Base-by-base conservation (phyloP, 2,113 vertebrate genomes). In the Raja brachyura region DNA sequence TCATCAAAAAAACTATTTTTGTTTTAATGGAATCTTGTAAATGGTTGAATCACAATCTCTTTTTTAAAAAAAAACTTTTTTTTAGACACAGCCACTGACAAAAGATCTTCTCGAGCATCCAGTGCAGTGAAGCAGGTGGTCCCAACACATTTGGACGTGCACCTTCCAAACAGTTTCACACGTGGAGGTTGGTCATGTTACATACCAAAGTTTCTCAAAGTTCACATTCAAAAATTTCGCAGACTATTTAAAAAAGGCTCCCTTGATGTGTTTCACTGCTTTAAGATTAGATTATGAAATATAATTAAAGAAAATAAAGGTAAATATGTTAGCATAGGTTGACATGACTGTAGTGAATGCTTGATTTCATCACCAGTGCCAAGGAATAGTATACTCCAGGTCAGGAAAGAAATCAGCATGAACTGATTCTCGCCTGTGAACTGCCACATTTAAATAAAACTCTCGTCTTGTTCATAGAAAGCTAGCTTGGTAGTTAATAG, bases 161-260 rank as follows among this genome's bases (percentile, higher is more conserved):
- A 98, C 94, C 98, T 98, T 94, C 97, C 98, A 96, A 99, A 96
- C 97, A 99, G 98, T 97, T 99, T 99, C 96, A 94, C 98, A 95
- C 97, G 96, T 97, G 98, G 98, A 97, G 98, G 98, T 99, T 96
- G 98, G 98, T 97, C 33, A 14, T 56, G 16, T 73, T 48, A 70
- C 63, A 28, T 92, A 54, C 39, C 48, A 59, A 4, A 5, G 54
- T 81, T n/a, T 79, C n/a, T 39, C 76, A 93, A 77, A 93, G 54
- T 88, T 63, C 59, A 88, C 28, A n/a, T 88, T 88, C 83, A 88
- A 63, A 31, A 16, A 31, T 13, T 33, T 86, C 59, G 63, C 28
- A 61, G 61, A 63, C 14, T n/a, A 25, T 61, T 73, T 86, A 86
- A 86, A 86, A 86, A 61, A 59, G 5, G 14, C 83, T 63, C 31